Percentiles rank a stretch among this genome's conserved stretches.
Evolutionary conservation across 2,888 invertebrate species (phyloP).

Genomic region (Neoaliturus tenellus): DNA sequence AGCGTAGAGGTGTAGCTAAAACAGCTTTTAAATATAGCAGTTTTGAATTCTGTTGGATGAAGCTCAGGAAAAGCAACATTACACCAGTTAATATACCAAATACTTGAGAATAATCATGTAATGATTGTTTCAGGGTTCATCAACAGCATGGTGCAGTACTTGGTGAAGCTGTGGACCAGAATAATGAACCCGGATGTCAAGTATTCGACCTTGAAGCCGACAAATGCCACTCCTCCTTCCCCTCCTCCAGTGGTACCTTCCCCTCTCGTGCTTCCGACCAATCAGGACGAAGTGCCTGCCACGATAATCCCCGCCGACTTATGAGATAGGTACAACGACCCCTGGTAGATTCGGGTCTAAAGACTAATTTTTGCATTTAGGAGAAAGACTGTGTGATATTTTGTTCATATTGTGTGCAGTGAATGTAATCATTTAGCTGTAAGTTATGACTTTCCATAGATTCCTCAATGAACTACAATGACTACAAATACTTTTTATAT

Average conservation of each 20-base stretch:
- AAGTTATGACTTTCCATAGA: no score
- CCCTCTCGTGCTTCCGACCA: neutral
- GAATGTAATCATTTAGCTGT: neutral
- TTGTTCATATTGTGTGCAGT: neutral
- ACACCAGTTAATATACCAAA: no score
- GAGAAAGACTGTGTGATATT: slow-evolving; percentile 9
- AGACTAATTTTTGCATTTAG: neutral
- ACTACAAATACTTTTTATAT: no score
- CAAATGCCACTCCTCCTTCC: neutral
- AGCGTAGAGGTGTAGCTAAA: no score
- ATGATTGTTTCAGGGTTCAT: slow-evolving; percentile 27
- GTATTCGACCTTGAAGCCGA: neutral
- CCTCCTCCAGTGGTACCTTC: neutral
- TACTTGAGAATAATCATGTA: no score
- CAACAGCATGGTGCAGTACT: slow-evolving; percentile 31
- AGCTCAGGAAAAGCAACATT: no score
- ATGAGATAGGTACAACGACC: neutral
- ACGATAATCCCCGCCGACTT: slow-evolving; percentile 13
- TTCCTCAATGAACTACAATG: no score
- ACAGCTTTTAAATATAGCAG: no score
- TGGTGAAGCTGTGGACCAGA: slow-evolving; percentile 33
- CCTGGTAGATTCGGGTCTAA: neutral
- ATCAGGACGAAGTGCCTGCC: neutral
- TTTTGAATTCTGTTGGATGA: no score
- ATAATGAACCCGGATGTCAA: neutral